These are phyloP conservation scores for Andrena marginata DNA, from an alignment of 2,888 invertebrate species.

Conservation along the genomic window DNA sequence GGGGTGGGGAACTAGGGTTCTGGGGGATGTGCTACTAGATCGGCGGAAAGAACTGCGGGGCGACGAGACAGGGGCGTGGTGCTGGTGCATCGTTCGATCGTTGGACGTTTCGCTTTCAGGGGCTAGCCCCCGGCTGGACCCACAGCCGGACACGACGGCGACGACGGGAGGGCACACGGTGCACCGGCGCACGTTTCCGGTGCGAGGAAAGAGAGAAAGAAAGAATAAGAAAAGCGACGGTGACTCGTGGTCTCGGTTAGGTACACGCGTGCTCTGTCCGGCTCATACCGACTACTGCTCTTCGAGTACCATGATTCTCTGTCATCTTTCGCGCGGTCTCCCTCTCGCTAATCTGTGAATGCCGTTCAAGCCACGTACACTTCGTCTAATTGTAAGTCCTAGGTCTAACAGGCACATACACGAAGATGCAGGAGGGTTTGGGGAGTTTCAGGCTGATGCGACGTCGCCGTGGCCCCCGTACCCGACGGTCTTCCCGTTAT, in stretches of 20 bases:
- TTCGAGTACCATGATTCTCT: slow-evolving; percentile 25
- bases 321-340: slow-evolving; percentile 51
- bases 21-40: slow-evolving; percentile 39
- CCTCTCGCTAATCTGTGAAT: slow-evolving; percentile 53
- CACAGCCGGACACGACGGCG: slow-evolving; percentile 11
- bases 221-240: slow-evolving; percentile 53
- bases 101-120: slow-evolving; percentile 17
- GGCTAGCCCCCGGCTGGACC: neutral
- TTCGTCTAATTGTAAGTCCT: slow-evolving; percentile 73
- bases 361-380: slow-evolving; percentile 74
- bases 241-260: slow-evolving; percentile 16
- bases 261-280: slow-evolving; percentile 46
- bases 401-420: slow-evolving; percentile 76
- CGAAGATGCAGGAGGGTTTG: slow-evolving; percentile 66
- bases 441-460: slow-evolving; percentile 45
- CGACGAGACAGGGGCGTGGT: slow-evolving; percentile 56
- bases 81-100: slow-evolving; percentile 61
- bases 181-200: slow-evolving; percentile 35
- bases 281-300: slow-evolving; percentile 29
- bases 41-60: slow-evolving; percentile 25
- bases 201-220: slow-evolving; percentile 63
- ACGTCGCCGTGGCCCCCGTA: slow-evolving; percentile 50
- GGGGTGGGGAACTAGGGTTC: neutral
- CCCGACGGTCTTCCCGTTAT: neutral
- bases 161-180: slow-evolving; percentile 31